Base-by-base conservation (phyloP, 2,888 invertebrate genomes). In the Cantharis nigra region DNA sequence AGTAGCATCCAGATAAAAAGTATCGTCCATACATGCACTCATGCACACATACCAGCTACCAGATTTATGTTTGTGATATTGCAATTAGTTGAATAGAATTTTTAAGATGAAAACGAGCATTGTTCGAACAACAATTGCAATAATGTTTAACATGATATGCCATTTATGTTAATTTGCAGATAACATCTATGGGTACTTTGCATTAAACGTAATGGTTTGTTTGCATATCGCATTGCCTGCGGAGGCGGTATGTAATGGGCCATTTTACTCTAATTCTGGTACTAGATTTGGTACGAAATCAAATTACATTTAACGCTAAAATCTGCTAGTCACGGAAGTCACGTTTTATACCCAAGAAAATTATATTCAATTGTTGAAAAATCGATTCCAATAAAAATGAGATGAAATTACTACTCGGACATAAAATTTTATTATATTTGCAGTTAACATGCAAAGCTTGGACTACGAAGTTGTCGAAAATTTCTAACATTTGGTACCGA, bases 111-210 rank as follows among this genome's bases (percentile, higher is more conserved):
- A 75, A 70, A 70, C 71, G 71, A 71, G 78, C 76, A 78, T 78
- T 78, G 78, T 78, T 78, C 76, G 63, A 78, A 73, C 78, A 70
- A 76, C 76, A 78, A 78, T 78, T 69, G 78, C 72, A 74, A 75
- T 78, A 78, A 78, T 78, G 78, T 78, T 78, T 74, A 78, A 78
- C 78, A 78, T 78, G 78, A 78, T 78, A 78, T 76, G 76, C 75
- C 76, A 78, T 78, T 78, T 78, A 78, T 78, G 78, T 78, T 78
- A 78, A 78, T 78, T 78, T 76, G 64, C 63, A 73, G 78, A 78
- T 78, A 78, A 65, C 63, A 78, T 78, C 78, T 78, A 20, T 26
- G 63, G 63, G 70, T 70, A 18, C 33, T 65, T 72, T 76, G 26
- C 74, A 74, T 71, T 74, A 77, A 74, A 75, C 77, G 77, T 77